Evolutionary conservation across 2,113 vertebrate genomes (phyloP).

Genomic region (Myiozetetes cayanensis): DNA sequence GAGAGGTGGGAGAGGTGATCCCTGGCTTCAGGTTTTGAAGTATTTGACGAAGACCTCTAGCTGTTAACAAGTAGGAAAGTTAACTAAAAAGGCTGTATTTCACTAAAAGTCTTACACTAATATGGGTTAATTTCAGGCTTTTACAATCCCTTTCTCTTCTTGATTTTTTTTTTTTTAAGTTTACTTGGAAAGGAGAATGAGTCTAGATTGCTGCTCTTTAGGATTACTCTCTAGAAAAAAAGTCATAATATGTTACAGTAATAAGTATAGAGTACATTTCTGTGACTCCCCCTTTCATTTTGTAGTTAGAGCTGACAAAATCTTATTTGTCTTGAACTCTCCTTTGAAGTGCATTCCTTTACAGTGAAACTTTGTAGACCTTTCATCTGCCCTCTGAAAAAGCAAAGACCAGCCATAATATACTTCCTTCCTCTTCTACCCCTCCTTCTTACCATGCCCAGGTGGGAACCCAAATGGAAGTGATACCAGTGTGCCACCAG

Average conservation of each 20-base stretch:
- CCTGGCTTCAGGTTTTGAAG: not conserved
- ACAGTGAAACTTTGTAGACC: not conserved
- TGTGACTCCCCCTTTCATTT: not conserved
- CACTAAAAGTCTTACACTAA: not conserved
- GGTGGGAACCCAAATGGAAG: not conserved
- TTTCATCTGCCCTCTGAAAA: conserved; percentile 11
- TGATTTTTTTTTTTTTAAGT: not conserved
- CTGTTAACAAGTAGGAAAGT: not conserved
- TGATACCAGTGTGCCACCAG: not conserved
- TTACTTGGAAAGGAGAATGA: not conserved
- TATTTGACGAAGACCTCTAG: not conserved
- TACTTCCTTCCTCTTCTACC: not conserved
- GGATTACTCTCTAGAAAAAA: not conserved
- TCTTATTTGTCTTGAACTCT: not conserved
- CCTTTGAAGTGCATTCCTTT: conserved; percentile 50
- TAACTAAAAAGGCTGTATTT: not conserved
- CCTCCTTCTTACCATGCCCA: not conserved
- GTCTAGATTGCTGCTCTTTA: not conserved
- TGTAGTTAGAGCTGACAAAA: not conserved
- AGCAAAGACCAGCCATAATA: not conserved
- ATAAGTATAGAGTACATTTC: not conserved
- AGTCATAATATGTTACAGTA: fast-evolving
- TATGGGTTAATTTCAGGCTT: not conserved
- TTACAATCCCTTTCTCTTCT: fast-evolving
- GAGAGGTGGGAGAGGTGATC: not conserved